phyloP scores from a whole-genome alignment of 2,113 vertebrate species.

The Anarrhichthys ocellatus region DNA sequence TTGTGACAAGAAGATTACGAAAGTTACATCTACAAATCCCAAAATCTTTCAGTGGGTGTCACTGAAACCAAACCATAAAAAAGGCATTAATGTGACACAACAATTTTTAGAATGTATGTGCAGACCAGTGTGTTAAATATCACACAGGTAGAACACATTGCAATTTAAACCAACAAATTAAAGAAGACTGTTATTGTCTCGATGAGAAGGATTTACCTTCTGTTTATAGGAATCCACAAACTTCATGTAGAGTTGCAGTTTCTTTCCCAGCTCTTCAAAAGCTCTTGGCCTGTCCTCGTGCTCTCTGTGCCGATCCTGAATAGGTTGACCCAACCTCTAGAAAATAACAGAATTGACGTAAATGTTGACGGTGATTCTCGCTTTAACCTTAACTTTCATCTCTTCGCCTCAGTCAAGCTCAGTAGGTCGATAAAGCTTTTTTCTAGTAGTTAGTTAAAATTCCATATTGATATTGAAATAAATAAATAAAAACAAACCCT shows the following conservation, averaged over 20 bases:
- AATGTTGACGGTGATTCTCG: background rate
- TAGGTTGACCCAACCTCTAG: constrained; percentile 92
- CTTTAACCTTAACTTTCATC: background rate
- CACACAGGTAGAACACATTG: background rate
- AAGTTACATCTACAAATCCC: background rate
- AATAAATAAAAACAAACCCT: constrained; percentile 80
- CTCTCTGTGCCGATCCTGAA: constrained; percentile 91
- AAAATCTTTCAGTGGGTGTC: background rate
- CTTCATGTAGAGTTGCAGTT: constrained; percentile 93
- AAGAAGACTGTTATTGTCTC: background rate
- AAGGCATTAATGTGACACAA: background rate
- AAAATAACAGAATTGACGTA: background rate
- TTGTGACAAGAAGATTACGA: constrained; percentile 15
- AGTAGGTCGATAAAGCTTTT: background rate
- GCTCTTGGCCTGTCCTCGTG: constrained; percentile 93
- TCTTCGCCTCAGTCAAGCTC: background rate
- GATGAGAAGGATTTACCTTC: constrained; percentile 83
- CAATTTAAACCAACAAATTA: background rate
- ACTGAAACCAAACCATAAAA: background rate
- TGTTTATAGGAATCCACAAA: constrained; percentile 91
- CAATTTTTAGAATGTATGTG: background rate
- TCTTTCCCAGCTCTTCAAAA: constrained; percentile 93
- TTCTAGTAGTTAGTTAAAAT: constrained; percentile 1
- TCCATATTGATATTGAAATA: background rate
- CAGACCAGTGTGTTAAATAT: constrained; percentile 4